Conservation (phyloP, 2,113 vertebrate species). For the Oceanites oceanicus region DNA sequence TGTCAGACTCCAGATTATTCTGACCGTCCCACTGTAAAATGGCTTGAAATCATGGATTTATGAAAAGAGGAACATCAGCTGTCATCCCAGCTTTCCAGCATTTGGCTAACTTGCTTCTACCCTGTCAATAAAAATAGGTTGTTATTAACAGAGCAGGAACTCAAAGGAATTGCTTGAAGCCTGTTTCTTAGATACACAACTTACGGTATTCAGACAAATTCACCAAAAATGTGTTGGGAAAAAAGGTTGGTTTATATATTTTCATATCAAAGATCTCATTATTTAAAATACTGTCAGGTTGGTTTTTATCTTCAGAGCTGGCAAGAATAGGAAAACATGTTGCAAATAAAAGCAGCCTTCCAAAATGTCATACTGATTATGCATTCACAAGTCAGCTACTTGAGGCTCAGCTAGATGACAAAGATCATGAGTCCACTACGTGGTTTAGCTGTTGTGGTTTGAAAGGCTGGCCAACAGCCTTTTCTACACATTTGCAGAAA, state of each 20-base stretch:
- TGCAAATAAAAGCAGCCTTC: constrained; percentile 42
- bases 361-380: constrained; percentile 24
- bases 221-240: neutral
- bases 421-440: neutral
- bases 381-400: constrained; percentile 11
- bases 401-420: neutral
- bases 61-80: constrained; percentile 19
- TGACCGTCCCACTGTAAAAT: neutral
- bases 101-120: neutral
- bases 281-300: constrained; percentile 13
- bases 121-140: constrained; percentile 23
- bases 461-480: neutral
- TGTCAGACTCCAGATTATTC: neutral
- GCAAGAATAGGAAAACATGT: constrained; percentile 6
- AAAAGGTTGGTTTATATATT: neutral
- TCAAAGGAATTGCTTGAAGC: constrained; percentile 41
- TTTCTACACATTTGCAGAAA: neutral
- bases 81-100: neutral
- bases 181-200: constrained; percentile 24
- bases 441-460: neutral
- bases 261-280: constrained; percentile 30
- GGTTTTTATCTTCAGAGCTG: constrained; percentile 35
- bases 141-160: constrained; percentile 4
- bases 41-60: neutral
- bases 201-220: constrained; percentile 44